Evolutionary conservation across 2,113 vertebrate species (phyloP), one percentile per base, ranked within the genome.

Genomic region (Pterocles burchelli): DNA sequence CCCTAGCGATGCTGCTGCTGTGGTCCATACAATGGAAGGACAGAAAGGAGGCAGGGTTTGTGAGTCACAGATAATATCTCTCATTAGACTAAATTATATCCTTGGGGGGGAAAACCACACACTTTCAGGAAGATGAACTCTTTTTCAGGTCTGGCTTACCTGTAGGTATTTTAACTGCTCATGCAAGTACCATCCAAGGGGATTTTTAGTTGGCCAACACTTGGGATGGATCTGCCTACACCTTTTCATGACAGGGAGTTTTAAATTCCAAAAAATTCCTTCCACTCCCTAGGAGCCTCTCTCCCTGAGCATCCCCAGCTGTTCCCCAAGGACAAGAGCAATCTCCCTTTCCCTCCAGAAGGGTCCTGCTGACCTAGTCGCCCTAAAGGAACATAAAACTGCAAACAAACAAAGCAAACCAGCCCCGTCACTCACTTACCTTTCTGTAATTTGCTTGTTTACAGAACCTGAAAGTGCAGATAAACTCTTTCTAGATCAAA

Each of bases 61-160:
- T 49, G 93, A 61, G 16, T 51, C 63, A 70, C 17, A 51, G n/a
- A 9, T 33, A 54, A 31, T 36, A 28, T 18, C 7, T 29, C 75
- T 90, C 62, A 13, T 29, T 63, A 49, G 22, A 48, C 22, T 72
- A 33, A 26, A 38, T 10, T 31, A 24, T 38, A 78, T 61, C n/a
- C 24, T 52, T 49, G 19, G 28, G 5, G 5, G 43, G 12, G 12
- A 41, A 52, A 17, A 1, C 0, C 20, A n/a, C 20, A 61, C 1
- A 4, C 15, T 82, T 91, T 74, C 25, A 36, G 80, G 10, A 14
- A 17, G 25, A 28, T 20, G 66, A 34, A 25, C 13, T 83, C 13
- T 74, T 36, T 20, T 90, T 49, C 33, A 70, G 28, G 29, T 46
- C 68, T 84, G 43, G 20, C 10, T 81, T 59, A 46, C 17, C 28